Evolutionary conservation across 2,113 vertebrate genomes (phyloP).

Genomic region (Platichthys flesus): DNA sequence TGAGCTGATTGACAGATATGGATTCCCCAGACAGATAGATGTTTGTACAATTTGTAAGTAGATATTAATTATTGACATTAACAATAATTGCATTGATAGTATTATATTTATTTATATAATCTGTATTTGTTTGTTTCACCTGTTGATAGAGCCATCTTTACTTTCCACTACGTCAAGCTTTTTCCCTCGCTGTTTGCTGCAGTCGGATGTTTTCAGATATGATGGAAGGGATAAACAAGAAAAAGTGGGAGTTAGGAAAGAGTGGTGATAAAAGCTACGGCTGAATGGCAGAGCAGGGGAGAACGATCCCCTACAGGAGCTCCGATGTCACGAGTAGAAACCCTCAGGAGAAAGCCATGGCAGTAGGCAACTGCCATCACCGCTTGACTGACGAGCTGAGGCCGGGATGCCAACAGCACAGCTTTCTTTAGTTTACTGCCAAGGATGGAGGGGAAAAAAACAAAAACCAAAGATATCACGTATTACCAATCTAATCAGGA

Average conservation of each 20-base stretch:
- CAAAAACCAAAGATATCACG: constrained; percentile 35
- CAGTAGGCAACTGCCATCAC: background rate
- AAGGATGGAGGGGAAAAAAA: constrained; percentile 25
- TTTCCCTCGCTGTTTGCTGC: too few species aligned
- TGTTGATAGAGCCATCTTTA: too few species aligned
- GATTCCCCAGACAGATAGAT: too few species aligned
- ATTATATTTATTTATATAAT: too few species aligned
- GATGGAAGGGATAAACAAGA: background rate
- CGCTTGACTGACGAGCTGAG: constrained; percentile 34
- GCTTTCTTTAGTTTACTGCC: constrained; percentile 39
- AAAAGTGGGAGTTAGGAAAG: background rate
- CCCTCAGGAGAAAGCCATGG: background rate
- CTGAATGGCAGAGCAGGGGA: background rate
- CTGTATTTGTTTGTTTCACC: too few species aligned
- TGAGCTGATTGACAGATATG: too few species aligned
- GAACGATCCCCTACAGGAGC: background rate
- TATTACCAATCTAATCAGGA: constrained; percentile 43
- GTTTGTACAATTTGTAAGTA: too few species aligned
- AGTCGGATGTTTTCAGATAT: background rate
- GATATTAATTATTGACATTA: too few species aligned
- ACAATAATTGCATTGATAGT: too few species aligned
- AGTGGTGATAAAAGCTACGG: constrained; percentile 2
- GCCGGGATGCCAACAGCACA: constrained; percentile 2
- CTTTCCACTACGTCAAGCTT: too few species aligned
- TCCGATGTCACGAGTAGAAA: constrained; percentile 1